phyloP scores from a whole-genome alignment of 2,888 invertebrate genomes.

The Holacanthella duospinosa region DNA sequence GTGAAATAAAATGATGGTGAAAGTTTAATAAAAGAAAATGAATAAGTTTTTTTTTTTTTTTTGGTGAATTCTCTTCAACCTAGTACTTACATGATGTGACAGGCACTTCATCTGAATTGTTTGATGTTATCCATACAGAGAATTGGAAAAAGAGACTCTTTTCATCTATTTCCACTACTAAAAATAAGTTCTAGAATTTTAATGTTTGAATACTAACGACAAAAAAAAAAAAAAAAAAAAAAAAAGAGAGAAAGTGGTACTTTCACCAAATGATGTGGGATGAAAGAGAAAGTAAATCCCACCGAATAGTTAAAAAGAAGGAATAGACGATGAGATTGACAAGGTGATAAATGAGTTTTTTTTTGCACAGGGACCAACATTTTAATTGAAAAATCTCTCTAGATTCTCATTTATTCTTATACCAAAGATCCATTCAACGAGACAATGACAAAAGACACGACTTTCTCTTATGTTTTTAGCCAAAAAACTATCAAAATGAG shows the following conservation, averaged over 20 bases:
- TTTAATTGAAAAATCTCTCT: neutral
- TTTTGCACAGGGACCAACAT: neutral
- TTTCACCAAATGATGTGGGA: neutral
- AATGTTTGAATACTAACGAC: too few relatives aligned
- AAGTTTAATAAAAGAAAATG: too few relatives aligned
- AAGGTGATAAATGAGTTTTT: neutral
- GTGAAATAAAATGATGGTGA: too few relatives aligned
- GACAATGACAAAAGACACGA: neutral
- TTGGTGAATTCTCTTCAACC: too few relatives aligned
- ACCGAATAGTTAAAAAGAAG: too few relatives aligned
- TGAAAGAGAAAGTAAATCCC: neutral
- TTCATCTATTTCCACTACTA: neutral
- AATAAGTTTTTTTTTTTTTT: too few relatives aligned
- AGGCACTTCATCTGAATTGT: too few relatives aligned
- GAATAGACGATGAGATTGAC: neutral
- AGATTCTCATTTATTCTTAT: too few relatives aligned
- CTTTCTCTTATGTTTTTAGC: neutral
- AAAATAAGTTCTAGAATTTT: neutral
- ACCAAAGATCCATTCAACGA: too few relatives aligned
- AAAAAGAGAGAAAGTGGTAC: neutral
- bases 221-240: neutral
- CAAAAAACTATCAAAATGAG: neutral
- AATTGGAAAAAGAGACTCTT: neutral
- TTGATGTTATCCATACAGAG: neutral
- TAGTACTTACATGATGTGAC: too few relatives aligned